These are phyloP conservation scores for Thinocorus orbignyianus DNA, from an alignment of 2,113 vertebrate genomes.

Conservation along the genomic window DNA sequence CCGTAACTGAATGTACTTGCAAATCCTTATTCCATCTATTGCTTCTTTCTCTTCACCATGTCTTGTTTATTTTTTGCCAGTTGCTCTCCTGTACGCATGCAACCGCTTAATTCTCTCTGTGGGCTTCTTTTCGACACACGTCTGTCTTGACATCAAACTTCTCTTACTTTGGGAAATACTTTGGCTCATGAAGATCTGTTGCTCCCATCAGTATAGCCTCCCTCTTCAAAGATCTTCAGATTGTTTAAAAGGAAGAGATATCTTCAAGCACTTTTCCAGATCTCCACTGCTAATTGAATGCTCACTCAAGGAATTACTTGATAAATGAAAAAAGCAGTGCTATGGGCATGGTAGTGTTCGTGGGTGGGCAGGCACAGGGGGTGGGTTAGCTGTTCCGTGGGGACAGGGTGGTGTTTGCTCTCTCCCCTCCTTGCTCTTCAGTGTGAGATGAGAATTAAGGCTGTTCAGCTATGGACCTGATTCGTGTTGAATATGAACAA, in stretches of 20 bases:
- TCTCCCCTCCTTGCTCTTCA: not conserved
- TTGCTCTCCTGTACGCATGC: not conserved
- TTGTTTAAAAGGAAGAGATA: not conserved
- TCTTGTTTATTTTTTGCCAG: not conserved
- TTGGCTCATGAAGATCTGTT: not conserved
- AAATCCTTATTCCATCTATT: not conserved
- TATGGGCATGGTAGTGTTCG: fast-evolving
- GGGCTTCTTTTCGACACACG: not conserved
- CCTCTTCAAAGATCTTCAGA: not conserved
- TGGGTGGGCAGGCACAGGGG: not conserved
- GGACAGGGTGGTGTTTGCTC: not conserved
- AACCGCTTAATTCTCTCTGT: not conserved
- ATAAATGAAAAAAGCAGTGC: not conserved
- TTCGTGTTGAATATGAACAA: not conserved
- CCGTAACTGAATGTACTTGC: not conserved
- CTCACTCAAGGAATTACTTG: not conserved
- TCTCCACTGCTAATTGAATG: not conserved
- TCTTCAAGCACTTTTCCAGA: not conserved
- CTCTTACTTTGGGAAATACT: not conserved
- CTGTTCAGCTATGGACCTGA: not conserved
- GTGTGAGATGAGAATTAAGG: not conserved
- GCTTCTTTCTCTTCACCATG: not conserved
- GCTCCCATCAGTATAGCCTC: not conserved
- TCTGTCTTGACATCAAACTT: not conserved
- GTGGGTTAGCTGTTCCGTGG: not conserved